These are phyloP conservation scores for Struthio camelus DNA, from an alignment of 2,113 vertebrate genomes.

Conservation along the genomic window DNA sequence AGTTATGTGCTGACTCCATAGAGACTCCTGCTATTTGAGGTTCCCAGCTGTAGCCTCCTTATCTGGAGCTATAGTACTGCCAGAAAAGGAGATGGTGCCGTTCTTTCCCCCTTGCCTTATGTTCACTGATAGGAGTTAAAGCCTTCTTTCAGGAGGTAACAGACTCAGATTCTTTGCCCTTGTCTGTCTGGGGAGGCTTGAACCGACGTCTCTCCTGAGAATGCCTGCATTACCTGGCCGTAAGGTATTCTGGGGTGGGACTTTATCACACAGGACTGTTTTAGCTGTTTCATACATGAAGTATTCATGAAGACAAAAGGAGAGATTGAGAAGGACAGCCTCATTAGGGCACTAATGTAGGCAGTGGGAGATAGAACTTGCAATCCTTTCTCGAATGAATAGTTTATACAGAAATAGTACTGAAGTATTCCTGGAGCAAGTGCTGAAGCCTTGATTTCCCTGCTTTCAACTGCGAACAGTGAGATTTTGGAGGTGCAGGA, in stretches of 20 bases:
- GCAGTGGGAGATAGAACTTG: neutral
- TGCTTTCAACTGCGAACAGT: neutral
- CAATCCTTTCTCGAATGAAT: neutral
- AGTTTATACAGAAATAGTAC: neutral
- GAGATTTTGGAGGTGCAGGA: fast-evolving
- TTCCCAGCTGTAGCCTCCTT: no score
- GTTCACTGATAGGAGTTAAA: fast-evolving
- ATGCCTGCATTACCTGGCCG: neutral
- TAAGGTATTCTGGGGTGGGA: neutral
- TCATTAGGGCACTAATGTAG: neutral
- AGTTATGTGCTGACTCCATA: neutral
- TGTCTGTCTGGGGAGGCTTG: fast-evolving
- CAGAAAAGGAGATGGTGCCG: no score
- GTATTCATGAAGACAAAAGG: neutral
- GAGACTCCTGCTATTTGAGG: no score
- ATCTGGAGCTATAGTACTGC: no score
- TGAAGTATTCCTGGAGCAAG: neutral
- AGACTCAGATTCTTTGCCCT: neutral
- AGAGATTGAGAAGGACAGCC: neutral
- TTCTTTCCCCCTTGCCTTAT: no score
- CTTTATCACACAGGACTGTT: neutral
- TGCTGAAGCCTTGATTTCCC: neutral
- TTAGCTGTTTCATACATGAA: neutral
- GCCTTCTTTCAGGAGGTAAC: fast-evolving
- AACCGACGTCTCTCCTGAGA: neutral